Percentiles rank a stretch among this genome's conserved stretches.
These are phyloP conservation scores for Apocheima hispidaria DNA, from an alignment of 2,888 invertebrate genomes.

Conservation along the genomic window DNA sequence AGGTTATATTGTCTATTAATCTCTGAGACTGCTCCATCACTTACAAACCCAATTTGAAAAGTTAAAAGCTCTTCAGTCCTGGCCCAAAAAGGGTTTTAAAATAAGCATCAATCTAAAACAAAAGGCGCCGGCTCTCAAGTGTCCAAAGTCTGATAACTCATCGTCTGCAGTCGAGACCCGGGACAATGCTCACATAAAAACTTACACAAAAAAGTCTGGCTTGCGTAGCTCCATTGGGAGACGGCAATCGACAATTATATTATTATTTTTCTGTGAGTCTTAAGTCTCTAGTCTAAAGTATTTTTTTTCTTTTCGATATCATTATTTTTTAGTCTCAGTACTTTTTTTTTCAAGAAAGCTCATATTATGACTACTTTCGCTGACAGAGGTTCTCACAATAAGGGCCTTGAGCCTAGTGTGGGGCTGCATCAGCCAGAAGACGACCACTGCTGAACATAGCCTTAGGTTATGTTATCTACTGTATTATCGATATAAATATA, in stretches of 20 bases:
- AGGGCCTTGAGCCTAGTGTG: too few relatives aligned
- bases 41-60: constrained; percentile 21
- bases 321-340: too few relatives aligned
- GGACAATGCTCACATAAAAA: constrained; percentile 71
- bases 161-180: constrained; percentile 62
- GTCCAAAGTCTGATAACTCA: constrained; percentile 63
- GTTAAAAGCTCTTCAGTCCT: constrained; percentile 10
- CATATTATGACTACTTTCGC: too few relatives aligned
- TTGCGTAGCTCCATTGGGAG: constrained; percentile 56
- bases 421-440: too few relatives aligned
- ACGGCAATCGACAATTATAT: neutral
- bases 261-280: too few relatives aligned
- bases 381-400: too few relatives aligned
- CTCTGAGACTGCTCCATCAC: constrained; percentile 14
- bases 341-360: too few relatives aligned
- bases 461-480: too few relatives aligned
- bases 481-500: too few relatives aligned
- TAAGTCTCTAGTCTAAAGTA: too few relatives aligned
- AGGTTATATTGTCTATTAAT: constrained; percentile 3
- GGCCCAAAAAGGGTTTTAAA: constrained; percentile 20
- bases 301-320: too few relatives aligned
- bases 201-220: constrained; percentile 56
- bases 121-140: constrained; percentile 59
- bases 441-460: too few relatives aligned
- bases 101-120: constrained; percentile 49